Percentiles rank a stretch among this genome's conserved stretches.
These are phyloP conservation scores for Oryzias dopingdopingensis DNA, from an alignment of 2,797 vertebrate genomes.

Conservation along the genomic window DNA sequence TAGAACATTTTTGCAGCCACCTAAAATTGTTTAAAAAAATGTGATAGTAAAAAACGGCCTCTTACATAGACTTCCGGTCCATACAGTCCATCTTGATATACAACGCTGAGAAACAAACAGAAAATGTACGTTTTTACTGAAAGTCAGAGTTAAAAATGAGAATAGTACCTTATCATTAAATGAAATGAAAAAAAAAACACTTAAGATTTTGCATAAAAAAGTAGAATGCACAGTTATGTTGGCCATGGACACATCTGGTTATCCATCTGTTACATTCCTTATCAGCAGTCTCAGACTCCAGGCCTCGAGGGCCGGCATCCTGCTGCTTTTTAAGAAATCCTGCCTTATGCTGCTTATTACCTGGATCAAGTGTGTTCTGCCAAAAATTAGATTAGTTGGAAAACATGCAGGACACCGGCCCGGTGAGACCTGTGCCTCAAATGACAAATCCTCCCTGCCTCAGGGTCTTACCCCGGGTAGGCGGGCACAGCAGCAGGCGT, in stretches of 20 bases:
- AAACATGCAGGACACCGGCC: too few species aligned
- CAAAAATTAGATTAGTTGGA: too few species aligned
- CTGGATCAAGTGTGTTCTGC: too few species aligned
- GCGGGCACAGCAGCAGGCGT: slow-evolving; percentile 75
- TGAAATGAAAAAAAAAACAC: neutral
- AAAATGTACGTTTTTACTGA: neutral
- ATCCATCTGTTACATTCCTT: too few species aligned
- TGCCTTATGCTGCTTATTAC: too few species aligned
- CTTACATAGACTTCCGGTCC: slow-evolving; percentile 82
- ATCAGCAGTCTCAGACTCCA: too few species aligned
- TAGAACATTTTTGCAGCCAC: neutral
- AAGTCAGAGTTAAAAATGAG: too few species aligned
- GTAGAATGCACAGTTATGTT: too few species aligned
- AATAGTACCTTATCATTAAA: neutral
- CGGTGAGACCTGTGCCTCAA: neutral
- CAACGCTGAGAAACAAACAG: slow-evolving; percentile 65
- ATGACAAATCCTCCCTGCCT: neutral
- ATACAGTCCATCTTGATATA: slow-evolving; percentile 83
- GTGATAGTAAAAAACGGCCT: slow-evolving; percentile 1
- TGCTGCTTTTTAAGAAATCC: too few species aligned
- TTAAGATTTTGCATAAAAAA: too few species aligned
- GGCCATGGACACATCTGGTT: too few species aligned
- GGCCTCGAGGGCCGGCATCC: too few species aligned
- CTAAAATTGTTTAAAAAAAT: neutral
- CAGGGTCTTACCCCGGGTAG: slow-evolving; percentile 75